Conservation (phyloP, 92 coral and sea anemone genomes). For the Parazoanthus darwini region DNA sequence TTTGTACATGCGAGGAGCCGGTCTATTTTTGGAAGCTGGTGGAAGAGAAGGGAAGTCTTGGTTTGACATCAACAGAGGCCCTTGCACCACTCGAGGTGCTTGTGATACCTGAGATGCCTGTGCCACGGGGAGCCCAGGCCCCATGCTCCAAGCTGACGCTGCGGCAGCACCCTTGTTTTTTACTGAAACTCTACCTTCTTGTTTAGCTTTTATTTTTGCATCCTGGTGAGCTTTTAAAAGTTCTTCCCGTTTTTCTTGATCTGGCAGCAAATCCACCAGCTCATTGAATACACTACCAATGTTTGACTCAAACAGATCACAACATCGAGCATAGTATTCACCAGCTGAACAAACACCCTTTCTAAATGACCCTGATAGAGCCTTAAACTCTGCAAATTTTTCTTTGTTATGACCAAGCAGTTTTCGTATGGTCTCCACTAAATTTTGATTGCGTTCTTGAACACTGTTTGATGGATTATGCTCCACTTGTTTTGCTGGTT, state of each 20-base stretch:
- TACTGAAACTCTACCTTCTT: slow-evolving; percentile 30
- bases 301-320: slow-evolving; percentile 66
- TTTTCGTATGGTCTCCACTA: slow-evolving; percentile 68
- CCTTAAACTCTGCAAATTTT: slow-evolving; percentile 78
- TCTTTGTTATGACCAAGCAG: slow-evolving; percentile 61
- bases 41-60: slow-evolving; percentile 83
- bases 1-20: slow-evolving; percentile 46
- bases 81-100: slow-evolving; percentile 6
- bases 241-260: slow-evolving; percentile 67
- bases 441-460: slow-evolving; percentile 73
- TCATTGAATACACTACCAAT: slow-evolving; percentile 70
- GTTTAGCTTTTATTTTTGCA: slow-evolving; percentile 71
- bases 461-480: slow-evolving; percentile 29
- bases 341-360: slow-evolving; percentile 74
- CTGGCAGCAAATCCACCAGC: slow-evolving; percentile 88
- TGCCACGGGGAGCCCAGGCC: background rate
- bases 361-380: slow-evolving; percentile 85
- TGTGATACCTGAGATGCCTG: background rate
- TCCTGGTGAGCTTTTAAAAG: slow-evolving; percentile 77
- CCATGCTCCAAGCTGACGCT: slow-evolving; percentile 6
- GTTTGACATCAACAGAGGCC: slow-evolving; percentile 32
- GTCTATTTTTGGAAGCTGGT: slow-evolving; percentile 44
- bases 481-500: slow-evolving; percentile 27
- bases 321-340: slow-evolving; percentile 78
- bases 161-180: background rate